These are phyloP conservation scores for human DNA, from an alignment of 2,113 vertebrate genomes.

Conservation along the genomic window GRCh38 chr22:46676001-46676500, in stretches of 20 bases:
- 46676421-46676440: rapidly evolving
- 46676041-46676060: rapidly evolving
- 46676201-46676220: not conserved
- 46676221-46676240: no score
- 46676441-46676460: rapidly evolving
- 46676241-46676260: no score
- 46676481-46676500: rapidly evolving
- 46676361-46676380: not conserved
- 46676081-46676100: not conserved
- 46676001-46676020: not conserved
- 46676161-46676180: rapidly evolving
- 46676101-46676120: not conserved
- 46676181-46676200: no score
- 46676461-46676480: rapidly evolving
- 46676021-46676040: not conserved
- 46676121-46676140: no score
- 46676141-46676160: not conserved
- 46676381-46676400: rapidly evolving
- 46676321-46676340: rapidly evolving
- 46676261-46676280: no score
- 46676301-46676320: rapidly evolving
- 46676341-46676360: not conserved
- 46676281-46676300: no score
- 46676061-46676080: rapidly evolving
- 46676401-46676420: not conserved